Evolutionary conservation across 2,113 vertebrate genomes (phyloP).

Genomic region (Ptyas mucosa): DNA sequence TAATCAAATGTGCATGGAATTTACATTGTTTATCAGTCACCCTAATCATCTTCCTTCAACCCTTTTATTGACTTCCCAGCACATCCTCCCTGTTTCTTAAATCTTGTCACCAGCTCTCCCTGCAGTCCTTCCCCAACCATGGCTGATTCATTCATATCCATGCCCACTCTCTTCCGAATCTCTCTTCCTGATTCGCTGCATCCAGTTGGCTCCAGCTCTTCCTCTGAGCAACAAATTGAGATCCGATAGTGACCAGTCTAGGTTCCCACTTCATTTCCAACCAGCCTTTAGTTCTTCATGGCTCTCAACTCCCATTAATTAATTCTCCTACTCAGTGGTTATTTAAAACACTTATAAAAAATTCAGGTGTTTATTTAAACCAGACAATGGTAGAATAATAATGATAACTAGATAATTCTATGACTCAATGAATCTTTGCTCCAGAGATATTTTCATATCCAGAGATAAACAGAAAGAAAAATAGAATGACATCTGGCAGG

Average conservation of each 20-base stretch:
- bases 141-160: neutral
- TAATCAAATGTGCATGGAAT: too few relatives aligned
- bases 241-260: neutral
- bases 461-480: too few relatives aligned
- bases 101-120: neutral
- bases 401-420: neutral
- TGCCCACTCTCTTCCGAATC: neutral
- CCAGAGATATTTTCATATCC: too few relatives aligned
- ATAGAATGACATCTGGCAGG: too few relatives aligned
- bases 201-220: neutral
- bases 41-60: neutral
- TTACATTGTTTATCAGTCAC: neutral
- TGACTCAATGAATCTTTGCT: too few relatives aligned
- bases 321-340: neutral
- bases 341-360: neutral
- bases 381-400: neutral
- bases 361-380: neutral
- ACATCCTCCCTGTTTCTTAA: neutral
- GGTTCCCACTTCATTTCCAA: neutral
- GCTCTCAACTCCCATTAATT: neutral
- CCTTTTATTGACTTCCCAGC: neutral
- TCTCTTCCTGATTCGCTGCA: neutral
- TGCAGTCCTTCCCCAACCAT: neutral
- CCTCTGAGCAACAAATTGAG: neutral
- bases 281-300: neutral